These are phyloP conservation scores for Pachyramphus minor DNA, from an alignment of 2,113 vertebrate genomes.

Conservation along the genomic window DNA sequence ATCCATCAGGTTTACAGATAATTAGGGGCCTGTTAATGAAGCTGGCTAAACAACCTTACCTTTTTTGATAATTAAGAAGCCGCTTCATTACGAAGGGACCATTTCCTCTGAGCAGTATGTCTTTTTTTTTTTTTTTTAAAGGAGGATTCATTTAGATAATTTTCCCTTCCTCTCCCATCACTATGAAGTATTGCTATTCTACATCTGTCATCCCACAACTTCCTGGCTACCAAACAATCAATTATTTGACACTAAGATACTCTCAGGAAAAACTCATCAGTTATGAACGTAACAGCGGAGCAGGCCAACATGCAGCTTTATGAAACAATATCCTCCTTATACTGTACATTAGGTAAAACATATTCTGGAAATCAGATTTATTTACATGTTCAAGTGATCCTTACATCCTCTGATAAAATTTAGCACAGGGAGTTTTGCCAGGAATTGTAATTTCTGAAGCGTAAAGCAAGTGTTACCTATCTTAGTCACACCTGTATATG, in stretches of 20 bases:
- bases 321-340: slow-evolving; percentile 64
- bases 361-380: slow-evolving; percentile 69
- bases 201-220: slow-evolving; percentile 83
- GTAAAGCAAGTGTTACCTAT: slow-evolving; percentile 26
- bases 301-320: slow-evolving; percentile 64
- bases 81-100: slow-evolving; percentile 83
- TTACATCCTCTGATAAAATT: slow-evolving; percentile 57
- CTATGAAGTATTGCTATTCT: slow-evolving; percentile 79
- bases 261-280: slow-evolving; percentile 82
- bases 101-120: slow-evolving; percentile 81
- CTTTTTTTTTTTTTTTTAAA: slow-evolving; percentile 70
- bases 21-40: slow-evolving; percentile 98
- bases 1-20: slow-evolving; percentile 99
- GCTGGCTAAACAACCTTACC: slow-evolving; percentile 90
- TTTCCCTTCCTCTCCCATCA: slow-evolving; percentile 81
- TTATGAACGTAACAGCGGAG: slow-evolving; percentile 71
- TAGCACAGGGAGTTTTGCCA: slow-evolving; percentile 46
- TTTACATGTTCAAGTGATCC: slow-evolving; percentile 40
- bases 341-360: slow-evolving; percentile 65
- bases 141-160: slow-evolving; percentile 84
- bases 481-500: background rate
- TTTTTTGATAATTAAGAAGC: slow-evolving; percentile 96
- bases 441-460: slow-evolving; percentile 18
- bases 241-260: slow-evolving; percentile 84
- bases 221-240: slow-evolving; percentile 85